Conservation (phyloP, 2,888 invertebrate genomes). For the Entomobrya multifasciata region DNA sequence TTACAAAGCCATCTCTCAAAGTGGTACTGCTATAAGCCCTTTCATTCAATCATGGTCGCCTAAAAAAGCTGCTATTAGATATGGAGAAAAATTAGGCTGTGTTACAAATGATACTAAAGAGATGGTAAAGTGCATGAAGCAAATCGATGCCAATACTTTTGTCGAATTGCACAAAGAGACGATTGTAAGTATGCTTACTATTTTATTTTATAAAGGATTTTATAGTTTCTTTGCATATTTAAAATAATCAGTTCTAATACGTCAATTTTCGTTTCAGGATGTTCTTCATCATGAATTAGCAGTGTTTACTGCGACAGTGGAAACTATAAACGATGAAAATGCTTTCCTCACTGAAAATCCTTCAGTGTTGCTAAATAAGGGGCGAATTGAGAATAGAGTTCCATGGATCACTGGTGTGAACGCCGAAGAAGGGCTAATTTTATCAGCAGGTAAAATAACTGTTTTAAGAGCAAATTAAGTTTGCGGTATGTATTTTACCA, state of each 20-base stretch:
- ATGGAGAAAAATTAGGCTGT: constrained; percentile 72
- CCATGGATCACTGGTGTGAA: constrained; percentile 76
- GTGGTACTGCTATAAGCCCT: constrained; percentile 71
- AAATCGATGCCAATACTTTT: constrained; percentile 54
- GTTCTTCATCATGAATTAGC: constrained; percentile 55
- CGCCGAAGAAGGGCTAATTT: constrained; percentile 75
- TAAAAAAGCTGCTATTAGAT: constrained; percentile 63
- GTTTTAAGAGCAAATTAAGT: too few species aligned
- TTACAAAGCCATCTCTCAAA: constrained; percentile 71
- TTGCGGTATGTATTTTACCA: too few species aligned
- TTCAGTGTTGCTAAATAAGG: constrained; percentile 60
- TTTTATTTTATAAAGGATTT: neutral
- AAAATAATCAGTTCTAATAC: neutral
- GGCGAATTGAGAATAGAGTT: constrained; percentile 71
- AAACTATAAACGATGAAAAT: constrained; percentile 76
- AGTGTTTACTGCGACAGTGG: constrained; percentile 74
- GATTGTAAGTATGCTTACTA: constrained; percentile 31
- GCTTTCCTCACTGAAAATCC: constrained; percentile 77
- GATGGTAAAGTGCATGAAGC: constrained; percentile 74
- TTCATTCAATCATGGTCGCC: constrained; percentile 70
- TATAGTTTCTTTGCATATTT: too few species aligned
- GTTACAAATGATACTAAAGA: constrained; percentile 52
- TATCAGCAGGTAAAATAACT: constrained; percentile 61
- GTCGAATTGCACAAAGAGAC: constrained; percentile 57
- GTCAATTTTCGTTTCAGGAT: constrained; percentile 27